These are phyloP conservation scores for Monomorium pharaonis DNA, from an alignment of 1,140 invertebrate genomes.

Conservation along the genomic window DNA sequence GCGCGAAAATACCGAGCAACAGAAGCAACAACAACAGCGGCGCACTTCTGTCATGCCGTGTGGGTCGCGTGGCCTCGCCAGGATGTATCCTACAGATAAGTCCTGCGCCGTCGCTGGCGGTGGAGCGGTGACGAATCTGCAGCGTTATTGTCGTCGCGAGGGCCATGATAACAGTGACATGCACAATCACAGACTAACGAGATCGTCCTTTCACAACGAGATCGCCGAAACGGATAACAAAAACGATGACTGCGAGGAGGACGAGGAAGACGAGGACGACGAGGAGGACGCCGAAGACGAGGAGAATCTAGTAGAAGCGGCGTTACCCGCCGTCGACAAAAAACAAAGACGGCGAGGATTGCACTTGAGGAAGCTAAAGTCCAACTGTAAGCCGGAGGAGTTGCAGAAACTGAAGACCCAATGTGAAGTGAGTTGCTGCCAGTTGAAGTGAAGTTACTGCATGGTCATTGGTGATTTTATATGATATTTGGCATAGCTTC, in stretches of 20 bases:
- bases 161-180: constrained; percentile 28
- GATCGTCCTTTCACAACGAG: constrained; percentile 70
- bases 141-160: constrained; percentile 62
- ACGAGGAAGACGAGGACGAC: constrained; percentile 73
- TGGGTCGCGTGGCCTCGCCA: constrained; percentile 81
- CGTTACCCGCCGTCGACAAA: constrained; percentile 87
- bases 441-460: background rate
- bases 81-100: constrained; percentile 65
- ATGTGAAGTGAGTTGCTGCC: constrained; percentile 86
- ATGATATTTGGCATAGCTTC: background rate
- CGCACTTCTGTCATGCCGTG: constrained; percentile 86
- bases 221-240: constrained; percentile 81
- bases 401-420: constrained; percentile 90
- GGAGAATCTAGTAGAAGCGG: constrained; percentile 89
- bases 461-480: background rate
- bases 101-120: constrained; percentile 60
- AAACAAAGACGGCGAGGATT: constrained; percentile 87
- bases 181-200: constrained; percentile 64
- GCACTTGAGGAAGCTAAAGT: constrained; percentile 90
- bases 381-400: constrained; percentile 93
- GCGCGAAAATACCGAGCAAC: constrained; percentile 88
- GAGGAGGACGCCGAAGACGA: constrained; percentile 80
- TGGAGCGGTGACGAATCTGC: constrained; percentile 58
- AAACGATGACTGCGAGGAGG: constrained; percentile 78
- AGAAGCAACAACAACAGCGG: constrained; percentile 70